These are phyloP conservation scores for Brachycybe producta DNA, from an alignment of 2,888 invertebrate genomes.

Conservation along the genomic window DNA sequence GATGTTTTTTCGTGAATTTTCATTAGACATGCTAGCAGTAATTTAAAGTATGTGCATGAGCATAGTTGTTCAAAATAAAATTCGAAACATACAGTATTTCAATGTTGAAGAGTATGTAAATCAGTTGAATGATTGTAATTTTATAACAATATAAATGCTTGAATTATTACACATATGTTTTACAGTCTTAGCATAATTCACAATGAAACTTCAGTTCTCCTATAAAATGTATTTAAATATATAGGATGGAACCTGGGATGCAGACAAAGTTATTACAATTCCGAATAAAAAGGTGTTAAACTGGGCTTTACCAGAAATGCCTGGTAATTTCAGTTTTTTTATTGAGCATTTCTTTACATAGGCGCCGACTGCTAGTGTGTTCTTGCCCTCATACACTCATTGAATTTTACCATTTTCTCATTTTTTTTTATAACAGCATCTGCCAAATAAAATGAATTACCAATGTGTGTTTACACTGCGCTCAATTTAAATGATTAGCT, in stretches of 20 bases:
- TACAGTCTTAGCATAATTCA: not conserved
- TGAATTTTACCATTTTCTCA: too few species aligned
- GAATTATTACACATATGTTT: not conserved
- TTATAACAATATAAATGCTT: not conserved
- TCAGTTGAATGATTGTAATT: not conserved
- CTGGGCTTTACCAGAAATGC: conserved; percentile 54
- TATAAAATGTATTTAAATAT: not conserved
- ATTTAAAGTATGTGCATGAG: not conserved
- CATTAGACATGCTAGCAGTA: too few species aligned
- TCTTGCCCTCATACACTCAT: too few species aligned
- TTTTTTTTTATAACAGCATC: too few species aligned
- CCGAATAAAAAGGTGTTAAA: conserved; percentile 48
- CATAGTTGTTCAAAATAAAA: not conserved
- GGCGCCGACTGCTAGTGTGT: too few species aligned
- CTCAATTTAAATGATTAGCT: too few species aligned
- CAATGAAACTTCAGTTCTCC: not conserved
- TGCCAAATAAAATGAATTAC: too few species aligned
- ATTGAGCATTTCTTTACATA: not conserved
- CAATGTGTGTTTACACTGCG: too few species aligned
- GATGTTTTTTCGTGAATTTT: too few species aligned
- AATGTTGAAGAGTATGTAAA: too few species aligned
- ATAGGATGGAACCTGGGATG: conserved; percentile 1
- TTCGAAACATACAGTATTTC: too few species aligned
- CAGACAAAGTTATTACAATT: not conserved
- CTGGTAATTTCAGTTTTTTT: conserved; percentile 27